Evolutionary conservation across 2,113 vertebrate genomes (phyloP).

Genomic region (Pachycephala philippinensis): DNA sequence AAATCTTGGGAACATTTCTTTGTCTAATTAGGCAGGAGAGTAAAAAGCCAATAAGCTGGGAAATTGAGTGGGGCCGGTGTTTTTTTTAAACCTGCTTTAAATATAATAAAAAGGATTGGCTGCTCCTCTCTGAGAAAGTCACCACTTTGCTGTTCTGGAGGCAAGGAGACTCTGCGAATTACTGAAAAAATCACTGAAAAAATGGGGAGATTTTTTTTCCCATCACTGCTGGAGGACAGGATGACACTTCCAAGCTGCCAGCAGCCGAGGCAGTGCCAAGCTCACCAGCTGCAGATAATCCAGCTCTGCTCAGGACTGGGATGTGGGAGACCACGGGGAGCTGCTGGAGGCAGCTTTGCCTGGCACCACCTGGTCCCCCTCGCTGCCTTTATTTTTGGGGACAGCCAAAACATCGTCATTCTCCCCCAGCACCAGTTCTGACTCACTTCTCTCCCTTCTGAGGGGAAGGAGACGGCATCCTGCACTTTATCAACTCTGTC

Average conservation of each 20-base stretch:
- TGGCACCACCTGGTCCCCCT: neutral
- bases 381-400: neutral
- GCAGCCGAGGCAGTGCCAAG: neutral
- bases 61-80: neutral
- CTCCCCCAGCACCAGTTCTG: neutral
- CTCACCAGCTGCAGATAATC: neutral
- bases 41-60: neutral
- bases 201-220: neutral
- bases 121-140: neutral
- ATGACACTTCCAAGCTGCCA: neutral
- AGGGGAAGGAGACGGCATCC: neutral
- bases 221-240: neutral
- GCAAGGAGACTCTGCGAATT: neutral
- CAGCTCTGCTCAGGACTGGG: neutral
- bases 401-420: neutral
- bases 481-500: neutral
- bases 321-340: neutral
- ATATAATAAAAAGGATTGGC: neutral
- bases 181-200: neutral
- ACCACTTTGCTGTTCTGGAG: neutral
- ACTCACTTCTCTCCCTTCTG: neutral
- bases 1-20: neutral
- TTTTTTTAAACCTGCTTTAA: neutral
- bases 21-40: neutral
- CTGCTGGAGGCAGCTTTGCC: neutral